Percentiles rank a stretch among this genome's conserved stretches.
These are phyloP conservation scores for Promerops cafer DNA, from an alignment of 2,113 vertebrate species.

Conservation along the genomic window DNA sequence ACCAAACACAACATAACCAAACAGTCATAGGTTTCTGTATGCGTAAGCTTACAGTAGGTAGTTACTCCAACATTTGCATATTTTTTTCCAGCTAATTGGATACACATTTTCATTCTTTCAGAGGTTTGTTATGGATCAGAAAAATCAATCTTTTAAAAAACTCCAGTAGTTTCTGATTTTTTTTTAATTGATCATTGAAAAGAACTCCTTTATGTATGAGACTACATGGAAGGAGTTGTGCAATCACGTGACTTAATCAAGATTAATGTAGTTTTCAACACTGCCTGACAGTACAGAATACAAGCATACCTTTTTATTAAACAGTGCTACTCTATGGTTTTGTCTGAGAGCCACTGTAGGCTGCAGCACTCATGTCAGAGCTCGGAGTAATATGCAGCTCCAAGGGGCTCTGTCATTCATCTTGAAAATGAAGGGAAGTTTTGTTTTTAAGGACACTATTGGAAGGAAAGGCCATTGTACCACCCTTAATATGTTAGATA, in stretches of 20 bases:
- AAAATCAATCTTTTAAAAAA: neutral
- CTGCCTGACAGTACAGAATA: neutral
- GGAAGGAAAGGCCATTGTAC: neutral
- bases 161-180: neutral
- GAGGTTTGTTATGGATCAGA: neutral
- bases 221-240: neutral
- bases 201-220: neutral
- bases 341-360: neutral
- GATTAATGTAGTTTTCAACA: neutral
- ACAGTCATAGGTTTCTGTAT: neutral
- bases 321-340: neutral
- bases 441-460: neutral
- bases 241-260: neutral
- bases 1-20: neutral
- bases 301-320: neutral
- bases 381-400: neutral
- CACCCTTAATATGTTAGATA: neutral
- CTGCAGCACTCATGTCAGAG: neutral
- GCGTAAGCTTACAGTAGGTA: neutral
- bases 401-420: neutral
- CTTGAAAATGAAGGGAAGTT: neutral
- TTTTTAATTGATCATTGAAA: neutral
- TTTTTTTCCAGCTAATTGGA: neutral
- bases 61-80: neutral
- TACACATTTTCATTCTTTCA: neutral